Base-by-base conservation (phyloP, 2,888 invertebrate species). In the Ectobius pallidus region DNA sequence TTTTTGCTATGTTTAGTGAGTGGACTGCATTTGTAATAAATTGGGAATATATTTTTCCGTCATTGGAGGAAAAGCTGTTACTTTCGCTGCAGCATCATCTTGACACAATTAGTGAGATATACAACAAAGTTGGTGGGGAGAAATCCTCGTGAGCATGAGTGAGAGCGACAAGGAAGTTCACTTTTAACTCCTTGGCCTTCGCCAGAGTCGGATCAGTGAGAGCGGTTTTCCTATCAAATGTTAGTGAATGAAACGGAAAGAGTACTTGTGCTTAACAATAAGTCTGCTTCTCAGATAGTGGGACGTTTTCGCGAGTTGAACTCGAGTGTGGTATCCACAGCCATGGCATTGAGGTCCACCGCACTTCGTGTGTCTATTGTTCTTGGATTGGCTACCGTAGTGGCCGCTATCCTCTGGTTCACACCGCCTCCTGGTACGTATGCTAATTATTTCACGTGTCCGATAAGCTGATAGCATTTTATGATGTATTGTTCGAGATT, bases 361-460 rank as follows among this genome's bases (percentile, higher is more conserved):
- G 69, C 73, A 30, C 39, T 73, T 9, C 65, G 75, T 11, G 42
- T 42, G 2, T 55, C 73, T 20, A 52, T 74, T 18, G 62, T 75
- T 11, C 20, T 73, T 3, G 58, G 44, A n/a, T 32, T 75, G 6
- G 62, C 62, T 27, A 67, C 74, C 6, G 58, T 70, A n/a, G 76
- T 75, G 7, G 69, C 69, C 9, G 58, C 75, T 2, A 72, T 76
- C 9, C 75, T 76, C 9, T 76, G 75, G 74, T 67, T 75, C 22
- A 73, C 73, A n/a, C 74, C 74, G 0, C 42, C 74, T 11, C 75
- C 75, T 22, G n/a, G n/a, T n/a, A n/a, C 69, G 75, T 74, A 62
- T 74, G 73, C 72, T 46, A n/a, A 46, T 18, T 32, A 27, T 6
- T 20, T 46, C 49, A 27, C 11, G 6, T 20, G 39, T 20, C 42